Evolutionary conservation across 2,113 vertebrate genomes (phyloP), one percentile per base, ranked within the genome.

Genomic region (Oreochromis aureus): DNA sequence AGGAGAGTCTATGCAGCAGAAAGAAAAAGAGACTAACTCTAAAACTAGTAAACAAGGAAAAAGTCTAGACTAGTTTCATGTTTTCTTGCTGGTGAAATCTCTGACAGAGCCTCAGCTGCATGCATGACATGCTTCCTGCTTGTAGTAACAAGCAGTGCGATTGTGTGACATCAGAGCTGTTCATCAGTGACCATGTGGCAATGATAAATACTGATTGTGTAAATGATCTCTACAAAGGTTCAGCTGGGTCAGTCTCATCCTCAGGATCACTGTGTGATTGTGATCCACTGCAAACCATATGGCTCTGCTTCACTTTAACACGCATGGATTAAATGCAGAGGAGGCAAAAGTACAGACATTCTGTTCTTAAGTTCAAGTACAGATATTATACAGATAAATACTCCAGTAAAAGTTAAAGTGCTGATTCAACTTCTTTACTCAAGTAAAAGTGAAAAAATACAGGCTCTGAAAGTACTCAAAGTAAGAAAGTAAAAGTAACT

Each of bases 251-350:
- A 56, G 61, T 84, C 89, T 93, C 90, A 88, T 91, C 89, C 91
- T 86, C 92, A 73, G 90, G 92, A 95, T 95, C 91, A 92, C 86
- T 89, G 90, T 89, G 90, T 89, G 90, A 85, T 80, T 91, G 88
- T 92, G 89, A 95, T 94, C 90, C 91, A 91, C 84, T 84, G 89
- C 81, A 83, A 94, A 91, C 92, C 93, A 96, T 92, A 95, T 95
- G 95, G 92, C 89, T 86, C 78, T 30, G 73, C 84, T 85, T 87
- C 87, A 91, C 88, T 89, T 94, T 61, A 89, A 90, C 90, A 84
- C 39, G 18, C 87, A 86, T 86, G 87, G 92, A 93, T 89, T 92
- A 92, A 85, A 86, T 86, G 82, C 83, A 63, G 48, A 79, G 56
- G 12, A 81, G 59, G 59, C 32, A 63, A 63, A 63, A 63, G 32